Evolutionary conservation across 2,888 invertebrate genomes (phyloP), one percentile per base, ranked within the genome.

Genomic region (Oxyteleia sp.): DNA sequence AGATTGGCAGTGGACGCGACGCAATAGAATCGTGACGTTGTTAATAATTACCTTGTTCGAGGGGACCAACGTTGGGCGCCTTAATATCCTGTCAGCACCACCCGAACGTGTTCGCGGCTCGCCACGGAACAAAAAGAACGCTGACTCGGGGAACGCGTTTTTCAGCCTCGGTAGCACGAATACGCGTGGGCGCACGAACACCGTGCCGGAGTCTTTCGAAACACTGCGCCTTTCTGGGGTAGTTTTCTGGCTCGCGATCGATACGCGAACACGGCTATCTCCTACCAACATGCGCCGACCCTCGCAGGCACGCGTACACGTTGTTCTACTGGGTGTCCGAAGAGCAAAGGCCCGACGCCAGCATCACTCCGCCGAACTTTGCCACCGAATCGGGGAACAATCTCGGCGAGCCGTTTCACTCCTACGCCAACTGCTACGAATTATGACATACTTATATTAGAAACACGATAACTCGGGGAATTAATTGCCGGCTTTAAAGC

Each of bases 301-400:
- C 87, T 82, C 84, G 75, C 84, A 81, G 82, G 85, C 88, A 87
- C 85, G 88, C 87, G 86, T 86, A 85, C 85, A 82, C 83, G 74
- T 76, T 84, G 61, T 71, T 78, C 83, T 84, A 84, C 84, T 80
- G 84, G 84, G 84, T 80, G 83, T 69, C 41, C 83, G 23, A 29
- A 76, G 72, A 78, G 55, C 63, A 76, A 63, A 47, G 71, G 61
- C 63, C 45, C 38, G 59, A 32, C 38, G 41, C 20, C 71, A 53
- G 32, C 53, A 69, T 64, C 55, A 55, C 63, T 69, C 43, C 49
- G 59, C 32, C 76, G 59, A 75, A 83, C 80, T 79, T 71, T 64
- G 78, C 53, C 79, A 75, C 79, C 35, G 20, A 69, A 69, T 69
- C 57, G 57, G 47, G 57, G 57, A 51, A 47, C 32, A 32, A 4